Evolutionary conservation across 2,797 vertebrate species (phyloP).

Genomic region (Bradypodion pumilum): DNA sequence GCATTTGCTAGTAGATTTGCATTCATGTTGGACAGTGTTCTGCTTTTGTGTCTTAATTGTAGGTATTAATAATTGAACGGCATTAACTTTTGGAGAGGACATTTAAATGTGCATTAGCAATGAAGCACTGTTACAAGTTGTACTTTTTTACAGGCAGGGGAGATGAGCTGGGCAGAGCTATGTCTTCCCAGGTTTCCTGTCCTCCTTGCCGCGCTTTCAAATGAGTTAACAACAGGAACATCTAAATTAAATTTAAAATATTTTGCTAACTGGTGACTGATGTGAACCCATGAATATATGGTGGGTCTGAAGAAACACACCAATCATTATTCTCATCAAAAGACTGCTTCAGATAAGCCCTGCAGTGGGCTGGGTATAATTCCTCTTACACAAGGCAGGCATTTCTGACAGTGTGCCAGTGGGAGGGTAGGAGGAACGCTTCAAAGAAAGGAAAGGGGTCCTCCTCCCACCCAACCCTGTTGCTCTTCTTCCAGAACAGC

Average conservation of each 20-base stretch:
- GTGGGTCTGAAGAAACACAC: not conserved
- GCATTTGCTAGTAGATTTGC: not conserved
- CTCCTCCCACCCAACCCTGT: constrained; percentile 1
- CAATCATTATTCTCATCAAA: not conserved
- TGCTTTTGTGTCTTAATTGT: not conserved
- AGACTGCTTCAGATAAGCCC: not conserved
- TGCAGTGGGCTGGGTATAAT: not conserved
- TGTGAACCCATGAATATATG: not conserved
- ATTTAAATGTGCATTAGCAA: not conserved
- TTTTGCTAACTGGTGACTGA: not conserved
- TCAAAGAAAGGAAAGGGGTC: not conserved
- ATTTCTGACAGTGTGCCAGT: not conserved
- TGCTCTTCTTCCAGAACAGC: not conserved
- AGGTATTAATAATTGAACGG: not conserved
- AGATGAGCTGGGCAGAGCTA: not conserved
- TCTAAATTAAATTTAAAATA: constrained; percentile 4
- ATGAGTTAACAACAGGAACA: not conserved
- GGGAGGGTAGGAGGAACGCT: not conserved
- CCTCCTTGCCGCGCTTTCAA: not conserved
- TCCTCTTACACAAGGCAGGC: not conserved
- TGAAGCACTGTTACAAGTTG: not conserved
- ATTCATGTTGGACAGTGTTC: not conserved
- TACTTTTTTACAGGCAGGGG: not conserved
- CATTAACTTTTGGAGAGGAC: not conserved
- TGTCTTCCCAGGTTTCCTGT: not conserved